Evolutionary conservation across 2,797 vertebrate species (phyloP), one percentile per base, ranked within the genome.

Genomic region (Iguana delicatissima): DNA sequence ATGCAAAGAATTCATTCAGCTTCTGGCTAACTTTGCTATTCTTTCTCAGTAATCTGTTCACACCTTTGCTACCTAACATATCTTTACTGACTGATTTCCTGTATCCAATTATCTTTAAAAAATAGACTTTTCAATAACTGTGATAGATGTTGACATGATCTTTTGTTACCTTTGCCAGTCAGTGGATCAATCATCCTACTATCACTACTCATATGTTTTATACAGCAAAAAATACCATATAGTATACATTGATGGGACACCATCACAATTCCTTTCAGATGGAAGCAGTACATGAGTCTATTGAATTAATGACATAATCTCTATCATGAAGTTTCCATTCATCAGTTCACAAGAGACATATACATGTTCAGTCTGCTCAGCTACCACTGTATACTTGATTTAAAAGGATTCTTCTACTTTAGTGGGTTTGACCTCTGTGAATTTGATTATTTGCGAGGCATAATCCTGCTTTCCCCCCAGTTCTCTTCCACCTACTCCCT

Each of bases 101-200:
- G 38, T 42, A 74, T 76, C 42, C 50, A 18, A 81, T 81, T 62
- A 80, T 81, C 59, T 74, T 74, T 7, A 57, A 90, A 91, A 93
- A 95, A 59, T 8, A 89, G 86, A 73, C 29, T 0, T 1, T 57
- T 90, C 8, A 57, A 73, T 76, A 42, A 86, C 77, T 1, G 0
- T 87, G 85, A 64, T 69, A 50, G 64, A 84, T 38, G 95, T 80
- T 90, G 69, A 93, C 42, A 74, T 46, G 92, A 80, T 87, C 91
- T 64, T 86, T 0, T 73, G 29, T 89, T 91, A 50, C 85, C 89
- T 62, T 87, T 52, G 76, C 73, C 52, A n/a, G 62, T 64, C 92
- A 92, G 18, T 89, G 87, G 13, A 20, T 94, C 84, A 81, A 87
- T 88, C 90, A 94, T 38, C 52, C 42, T 50, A 12, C 80, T 87